Evolutionary conservation across 92 coral and sea anemone genomes (phyloP).

Genomic region (Hydrozoanthus gracilis): DNA sequence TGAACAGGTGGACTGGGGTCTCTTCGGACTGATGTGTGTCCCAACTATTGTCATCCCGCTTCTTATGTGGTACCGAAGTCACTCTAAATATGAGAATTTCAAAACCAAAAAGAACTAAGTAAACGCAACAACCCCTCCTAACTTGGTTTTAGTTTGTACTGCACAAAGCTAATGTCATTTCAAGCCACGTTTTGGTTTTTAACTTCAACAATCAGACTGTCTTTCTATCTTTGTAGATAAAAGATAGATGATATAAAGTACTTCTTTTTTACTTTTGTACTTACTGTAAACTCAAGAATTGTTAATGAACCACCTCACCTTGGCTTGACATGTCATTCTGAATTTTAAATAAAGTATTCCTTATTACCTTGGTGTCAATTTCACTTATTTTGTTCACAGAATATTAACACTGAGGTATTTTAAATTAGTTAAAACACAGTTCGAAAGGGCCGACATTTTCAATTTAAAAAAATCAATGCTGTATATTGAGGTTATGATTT

Average conservation of each 20-base stretch:
- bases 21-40: conserved; percentile 90
- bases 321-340: conserved; percentile 29
- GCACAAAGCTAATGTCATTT: conserved; percentile 28
- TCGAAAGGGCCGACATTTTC: too few species aligned
- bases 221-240: not conserved
- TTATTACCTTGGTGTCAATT: not conserved
- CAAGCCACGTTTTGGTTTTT: conserved; percentile 5
- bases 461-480: too few species aligned
- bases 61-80: conserved; percentile 93
- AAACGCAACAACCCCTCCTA: conserved; percentile 10
- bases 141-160: conserved; percentile 12
- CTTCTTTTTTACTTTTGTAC: not conserved
- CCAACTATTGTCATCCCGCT: conserved; percentile 93
- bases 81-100: conserved; percentile 91
- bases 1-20: conserved; percentile 96
- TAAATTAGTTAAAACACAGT: too few species aligned
- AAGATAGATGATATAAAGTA: not conserved
- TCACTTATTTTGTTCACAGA: too few species aligned
- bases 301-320: not conserved
- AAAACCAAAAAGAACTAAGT: conserved; percentile 84
- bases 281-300: not conserved
- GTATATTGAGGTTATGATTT: too few species aligned
- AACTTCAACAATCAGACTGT: not conserved
- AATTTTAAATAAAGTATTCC: conserved; percentile 29
- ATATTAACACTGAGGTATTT: not conserved